Evolutionary conservation across 2,797 vertebrate genomes (phyloP), one percentile per base, ranked within the genome.

Genomic region (Vireo griseus): DNA sequence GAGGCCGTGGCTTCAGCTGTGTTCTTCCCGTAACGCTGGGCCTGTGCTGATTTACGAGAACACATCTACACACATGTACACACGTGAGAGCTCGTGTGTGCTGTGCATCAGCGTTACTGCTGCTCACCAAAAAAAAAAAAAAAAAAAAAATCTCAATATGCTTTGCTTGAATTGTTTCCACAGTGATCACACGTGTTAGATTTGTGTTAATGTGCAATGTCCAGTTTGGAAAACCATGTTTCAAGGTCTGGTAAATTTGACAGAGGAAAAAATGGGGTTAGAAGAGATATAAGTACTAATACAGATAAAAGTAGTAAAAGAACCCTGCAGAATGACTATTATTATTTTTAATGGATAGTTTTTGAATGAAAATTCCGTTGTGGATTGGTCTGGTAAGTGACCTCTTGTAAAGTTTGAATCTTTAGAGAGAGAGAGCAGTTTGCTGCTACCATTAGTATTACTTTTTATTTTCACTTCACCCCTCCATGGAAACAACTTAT

Each of bases 41-140:
- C 75, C 15, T 0, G 22, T 5, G 17, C 40, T 82, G 26, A 16
- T 90, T 98, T 98, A 98, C 96, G 16, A 95, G 98, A 98, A 98
- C 96, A 86, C 61, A 7, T 72, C 16, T 80, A 68, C 87, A 55
- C 48, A 11, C 62, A 9, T 57, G 86, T 67, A 6, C 48, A 11
- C 40, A 47, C 28, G 59, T 16, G 89, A 87, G 74, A 89, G 63
- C 58, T 40, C 15, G 5, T 42, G 67, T 76, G 9, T 59, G 47
- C 79, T 50, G 22, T 9, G 16, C 92, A 17, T 85, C 35, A 7
- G 6, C 25, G 31, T 16, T 66, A 22, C 10, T 82, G 83, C 96
- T 87, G 16, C 37, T 71, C 45, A 17, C 13, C 7, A 81, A 92
- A 83, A 77, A 77, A 83, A 82, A n/a, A n/a, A n/a, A n/a, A n/a